Conservation (phyloP, 2,888 invertebrate genomes). For the Theretra japonica region DNA sequence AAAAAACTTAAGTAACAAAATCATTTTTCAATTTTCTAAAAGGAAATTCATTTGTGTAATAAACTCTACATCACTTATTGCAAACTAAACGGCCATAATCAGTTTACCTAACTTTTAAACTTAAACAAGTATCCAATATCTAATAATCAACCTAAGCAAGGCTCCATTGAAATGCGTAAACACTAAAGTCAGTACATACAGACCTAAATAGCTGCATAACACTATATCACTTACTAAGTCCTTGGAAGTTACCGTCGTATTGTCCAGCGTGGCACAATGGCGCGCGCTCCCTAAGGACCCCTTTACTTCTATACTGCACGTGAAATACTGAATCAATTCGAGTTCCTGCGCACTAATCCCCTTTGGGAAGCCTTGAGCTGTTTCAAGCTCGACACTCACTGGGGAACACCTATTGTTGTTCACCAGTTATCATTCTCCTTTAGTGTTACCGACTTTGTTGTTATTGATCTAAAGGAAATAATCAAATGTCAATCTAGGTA, state of each 20-base stretch:
- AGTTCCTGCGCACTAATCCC: conserved; percentile 47
- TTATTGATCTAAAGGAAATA: neutral
- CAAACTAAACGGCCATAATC: too few species aligned
- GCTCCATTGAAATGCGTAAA: neutral
- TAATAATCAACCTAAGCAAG: neutral
- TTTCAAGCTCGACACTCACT: conserved; percentile 42
- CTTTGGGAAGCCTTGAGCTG: conserved; percentile 52
- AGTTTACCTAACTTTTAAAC: too few species aligned
- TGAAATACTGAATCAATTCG: conserved; percentile 55
- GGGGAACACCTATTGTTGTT: conserved; percentile 44
- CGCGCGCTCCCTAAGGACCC: conserved; percentile 50
- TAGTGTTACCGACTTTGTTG: conserved; percentile 15
- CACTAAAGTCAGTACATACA: neutral
- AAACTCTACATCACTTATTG: too few species aligned
- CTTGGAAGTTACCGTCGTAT: conserved; percentile 38
- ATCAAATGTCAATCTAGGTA: too few species aligned
- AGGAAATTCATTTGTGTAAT: too few species aligned
- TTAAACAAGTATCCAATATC: too few species aligned
- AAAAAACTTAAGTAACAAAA: too few species aligned
- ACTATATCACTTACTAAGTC: conserved; percentile 27
- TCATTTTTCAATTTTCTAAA: too few species aligned
- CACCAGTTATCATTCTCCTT: conserved; percentile 18
- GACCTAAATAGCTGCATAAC: conserved; percentile 21
- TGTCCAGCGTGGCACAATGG: conserved; percentile 54
- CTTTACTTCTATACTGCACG: conserved; percentile 54